Percentiles rank a stretch among this genome's conserved stretches.
These are phyloP conservation scores for Masticophis lateralis DNA, from an alignment of 2,797 vertebrate genomes.

Conservation along the genomic window DNA sequence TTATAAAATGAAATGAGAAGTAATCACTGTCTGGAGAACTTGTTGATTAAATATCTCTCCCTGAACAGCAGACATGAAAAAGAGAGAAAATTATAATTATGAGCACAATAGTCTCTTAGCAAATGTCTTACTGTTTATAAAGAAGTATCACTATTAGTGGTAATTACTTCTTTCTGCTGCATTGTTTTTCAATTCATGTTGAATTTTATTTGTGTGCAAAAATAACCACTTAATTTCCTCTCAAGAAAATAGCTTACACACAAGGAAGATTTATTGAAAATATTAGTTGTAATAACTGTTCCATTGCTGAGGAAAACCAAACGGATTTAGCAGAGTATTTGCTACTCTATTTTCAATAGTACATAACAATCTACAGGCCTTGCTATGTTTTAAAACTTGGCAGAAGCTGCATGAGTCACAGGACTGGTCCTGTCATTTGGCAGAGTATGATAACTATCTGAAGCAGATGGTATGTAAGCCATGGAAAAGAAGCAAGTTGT, in stretches of 20 bases:
- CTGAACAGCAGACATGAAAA: conserved; percentile 53
- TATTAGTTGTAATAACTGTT: neutral
- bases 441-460: neutral
- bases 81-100: conserved; percentile 57
- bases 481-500: neutral
- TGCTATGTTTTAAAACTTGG: neutral
- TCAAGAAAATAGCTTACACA: conserved; percentile 12
- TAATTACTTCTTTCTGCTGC: conserved; percentile 49
- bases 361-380: neutral
- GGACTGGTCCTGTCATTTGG: neutral
- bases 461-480: neutral
- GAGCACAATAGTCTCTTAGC: conserved; percentile 44
- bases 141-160: conserved; percentile 40
- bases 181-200: conserved; percentile 38
- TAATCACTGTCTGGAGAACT: conserved; percentile 40
- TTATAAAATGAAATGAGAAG: conserved; percentile 38
- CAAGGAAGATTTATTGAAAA: conserved; percentile 1
- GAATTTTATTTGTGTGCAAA: neutral
- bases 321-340: conserved; percentile 16
- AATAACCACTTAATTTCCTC: conserved; percentile 2
- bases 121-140: conserved; percentile 57
- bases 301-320: conserved; percentile 25
- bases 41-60: conserved; percentile 59
- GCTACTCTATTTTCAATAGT: neutral
- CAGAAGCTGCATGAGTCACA: neutral